Base-by-base conservation (phyloP, 2,888 invertebrate species). In the Agapostemon virescens region DNA sequence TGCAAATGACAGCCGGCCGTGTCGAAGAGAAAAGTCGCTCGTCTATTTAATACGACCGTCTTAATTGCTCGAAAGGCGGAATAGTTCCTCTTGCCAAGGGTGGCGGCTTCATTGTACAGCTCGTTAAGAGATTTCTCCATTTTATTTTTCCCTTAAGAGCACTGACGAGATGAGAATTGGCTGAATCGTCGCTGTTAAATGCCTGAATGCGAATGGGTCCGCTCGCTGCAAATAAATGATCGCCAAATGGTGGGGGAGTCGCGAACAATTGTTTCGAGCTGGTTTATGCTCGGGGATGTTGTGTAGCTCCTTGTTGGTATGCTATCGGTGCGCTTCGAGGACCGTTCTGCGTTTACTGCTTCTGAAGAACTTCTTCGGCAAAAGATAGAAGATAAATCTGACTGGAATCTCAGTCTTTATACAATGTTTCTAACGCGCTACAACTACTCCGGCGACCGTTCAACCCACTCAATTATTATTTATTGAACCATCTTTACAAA, bases 41-140 rank as follows among this genome's bases (percentile, higher is more conserved):
- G 78, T 76, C 72, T 61, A 52, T 79, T 81, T 71, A 78, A 68
- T 49, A 58, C 69, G 69, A 30, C 45, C 42, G 69, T 67, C 71
- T 83, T 81, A 85, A 85, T 85, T 72, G 81, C 78, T 78, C 66
- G 64, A 68, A 33, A 61, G 30, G 58, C 55, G 81, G 58, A 72
- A 81, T 49, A 70, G 71, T 77, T 82, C 77, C 69, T 64, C 66
- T 74, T 77, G 40, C 58, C 71, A 45, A 36, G 58, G 68, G 58
- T 49, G 58, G 55, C 70, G 52, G 42, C 69, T 67, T 58, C 77
- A 72, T 81, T 81, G 74, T 80, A 30, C 42, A 23, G 49, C 76
- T 80, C 80, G 74, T 81, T 81, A 71, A 52, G 52, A 23, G 49
- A 45, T 68, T 55, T 68, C 58, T 40, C 20, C 9, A 4, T 13